Percentiles rank a stretch among this genome's conserved stretches.
Evolutionary conservation across 2,797 vertebrate genomes (phyloP).

Genomic region (Meda fulgida): DNA sequence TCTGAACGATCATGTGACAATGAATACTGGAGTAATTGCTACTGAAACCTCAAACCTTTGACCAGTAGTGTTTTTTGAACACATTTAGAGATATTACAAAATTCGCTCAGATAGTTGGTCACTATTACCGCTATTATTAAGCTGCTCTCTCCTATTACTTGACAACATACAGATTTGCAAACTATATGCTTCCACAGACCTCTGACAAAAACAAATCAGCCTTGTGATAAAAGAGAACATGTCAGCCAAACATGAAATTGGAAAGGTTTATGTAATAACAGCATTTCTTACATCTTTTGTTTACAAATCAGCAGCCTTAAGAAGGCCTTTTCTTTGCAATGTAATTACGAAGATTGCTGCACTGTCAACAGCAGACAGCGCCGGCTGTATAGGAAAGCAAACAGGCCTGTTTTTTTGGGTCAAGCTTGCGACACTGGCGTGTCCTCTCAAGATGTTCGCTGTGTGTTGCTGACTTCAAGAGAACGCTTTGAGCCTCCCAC

Average conservation of each 20-base stretch:
- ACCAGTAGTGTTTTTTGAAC: neutral
- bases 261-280: constrained; percentile 36
- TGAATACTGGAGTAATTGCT: neutral
- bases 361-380: constrained; percentile 48
- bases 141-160: neutral
- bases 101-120: neutral
- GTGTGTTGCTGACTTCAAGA: constrained; percentile 56
- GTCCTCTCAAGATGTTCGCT: constrained; percentile 60
- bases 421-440: constrained; percentile 52
- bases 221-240: constrained; percentile 37
- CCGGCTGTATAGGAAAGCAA: constrained; percentile 48
- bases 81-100: neutral
- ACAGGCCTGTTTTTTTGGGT: constrained; percentile 47
- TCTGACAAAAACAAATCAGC: constrained; percentile 23
- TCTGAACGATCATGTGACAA: neutral
- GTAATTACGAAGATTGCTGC: constrained; percentile 41
- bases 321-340: constrained; percentile 17
- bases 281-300: constrained; percentile 27
- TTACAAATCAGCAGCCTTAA: constrained; percentile 2
- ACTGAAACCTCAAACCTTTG: neutral
- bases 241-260: constrained; percentile 28
- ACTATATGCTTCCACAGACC: neutral
- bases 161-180: neutral
- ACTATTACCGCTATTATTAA: neutral
- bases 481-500: constrained; percentile 46